These are phyloP conservation scores for Ptychobarbus kaznakovi DNA, from an alignment of 2,797 vertebrate genomes.

Conservation along the genomic window DNA sequence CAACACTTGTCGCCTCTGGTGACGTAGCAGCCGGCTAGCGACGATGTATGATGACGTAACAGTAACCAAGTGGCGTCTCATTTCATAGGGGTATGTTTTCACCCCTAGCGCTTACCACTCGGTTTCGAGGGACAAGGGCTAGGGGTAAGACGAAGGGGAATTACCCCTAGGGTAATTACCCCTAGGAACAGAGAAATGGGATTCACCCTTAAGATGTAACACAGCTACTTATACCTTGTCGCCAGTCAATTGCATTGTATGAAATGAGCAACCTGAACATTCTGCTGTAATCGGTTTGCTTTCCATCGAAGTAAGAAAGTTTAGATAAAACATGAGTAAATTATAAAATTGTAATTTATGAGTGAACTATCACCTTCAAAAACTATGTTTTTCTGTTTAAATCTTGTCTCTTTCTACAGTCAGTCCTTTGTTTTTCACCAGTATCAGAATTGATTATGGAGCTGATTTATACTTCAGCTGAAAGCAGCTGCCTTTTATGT, in stretches of 20 bases:
- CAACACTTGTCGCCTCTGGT: no score
- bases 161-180: no score
- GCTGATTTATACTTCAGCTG: background rate
- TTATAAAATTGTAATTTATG: background rate
- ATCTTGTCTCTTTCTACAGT: background rate
- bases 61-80: no score
- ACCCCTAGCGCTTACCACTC: no score
- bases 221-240: background rate
- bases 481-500: conserved; percentile 7
- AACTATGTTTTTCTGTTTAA: background rate
- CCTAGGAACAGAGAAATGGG: no score
- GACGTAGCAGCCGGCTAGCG: no score
- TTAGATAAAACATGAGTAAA: background rate
- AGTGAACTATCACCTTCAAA: background rate
- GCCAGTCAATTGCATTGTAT: background rate
- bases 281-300: background rate
- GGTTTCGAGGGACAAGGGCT: no score
- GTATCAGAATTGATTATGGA: background rate
- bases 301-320: background rate
- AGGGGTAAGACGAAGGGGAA: no score
- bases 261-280: background rate
- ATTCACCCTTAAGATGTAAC: no score
- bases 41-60: no score
- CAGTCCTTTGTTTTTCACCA: background rate
- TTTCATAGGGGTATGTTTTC: no score